phyloP scores from a whole-genome alignment of 2,113 vertebrate genomes.

The Tragelaphus strepsiceros region DNA sequence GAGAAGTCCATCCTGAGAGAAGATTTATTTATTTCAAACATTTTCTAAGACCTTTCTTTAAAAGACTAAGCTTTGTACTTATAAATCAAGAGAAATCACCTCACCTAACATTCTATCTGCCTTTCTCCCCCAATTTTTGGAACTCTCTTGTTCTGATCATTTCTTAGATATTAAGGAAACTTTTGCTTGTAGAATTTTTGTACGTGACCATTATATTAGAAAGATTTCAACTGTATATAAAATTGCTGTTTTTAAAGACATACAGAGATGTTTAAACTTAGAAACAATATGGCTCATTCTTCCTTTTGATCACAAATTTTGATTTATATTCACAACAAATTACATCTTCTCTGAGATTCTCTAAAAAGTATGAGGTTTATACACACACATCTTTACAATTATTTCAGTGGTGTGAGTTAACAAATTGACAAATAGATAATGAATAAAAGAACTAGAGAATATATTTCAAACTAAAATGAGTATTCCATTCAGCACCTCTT shows the following conservation, averaged over 20 bases:
- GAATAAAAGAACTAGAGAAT: background rate
- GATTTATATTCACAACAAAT: background rate
- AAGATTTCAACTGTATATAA: background rate
- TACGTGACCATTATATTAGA: background rate
- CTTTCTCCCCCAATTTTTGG: background rate
- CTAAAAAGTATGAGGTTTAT: background rate
- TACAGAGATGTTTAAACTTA: background rate
- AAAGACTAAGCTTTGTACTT: background rate
- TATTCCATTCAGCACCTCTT: background rate
- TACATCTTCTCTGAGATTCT: background rate
- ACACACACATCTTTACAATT: background rate
- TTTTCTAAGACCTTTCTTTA: background rate
- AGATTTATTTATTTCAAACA: background rate
- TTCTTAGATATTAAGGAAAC: background rate
- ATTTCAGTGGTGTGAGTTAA: background rate
- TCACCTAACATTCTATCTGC: background rate
- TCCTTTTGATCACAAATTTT: background rate
- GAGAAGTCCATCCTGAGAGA: background rate
- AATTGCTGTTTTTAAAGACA: slow-evolving; percentile 28
- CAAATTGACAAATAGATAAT: background rate
- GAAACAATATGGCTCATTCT: background rate
- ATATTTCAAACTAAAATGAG: background rate
- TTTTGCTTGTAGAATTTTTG: background rate
- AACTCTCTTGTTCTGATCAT: background rate
- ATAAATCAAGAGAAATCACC: background rate